Base-by-base conservation (phyloP, 2,888 invertebrate species). In the Athalia cordata region DNA sequence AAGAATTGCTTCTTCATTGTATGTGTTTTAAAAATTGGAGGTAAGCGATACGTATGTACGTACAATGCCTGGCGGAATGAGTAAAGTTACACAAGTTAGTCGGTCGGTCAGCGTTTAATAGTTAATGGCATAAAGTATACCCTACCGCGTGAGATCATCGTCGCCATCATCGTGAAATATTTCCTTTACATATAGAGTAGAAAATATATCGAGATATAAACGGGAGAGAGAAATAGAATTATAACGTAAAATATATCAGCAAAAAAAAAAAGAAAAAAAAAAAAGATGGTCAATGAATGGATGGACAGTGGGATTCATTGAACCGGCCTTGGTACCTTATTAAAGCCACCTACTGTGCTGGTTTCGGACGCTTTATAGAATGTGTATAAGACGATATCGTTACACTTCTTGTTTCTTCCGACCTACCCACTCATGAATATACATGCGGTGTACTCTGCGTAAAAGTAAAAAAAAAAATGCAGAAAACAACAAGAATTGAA, bases 281-380 rank as follows among this genome's bases (percentile, higher is more conserved):
- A 29, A 29, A 29, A 0, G 68, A 68, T 52, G 52, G 52, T 68
- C 68, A 29, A 29, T 11, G 52, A 52, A 52, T 52, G 52, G 83
- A 83, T 84, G 83, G 82, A 87, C 85, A 85, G 85, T 86, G 83
- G 84, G 84, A 84, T 83, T 87, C 86, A 88, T 88, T 88, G 87
- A 88, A 85, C 84, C 83, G 85, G 83, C 87, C 87, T 87, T 87
- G 86, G 84, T 82, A 76, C 84, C 81, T 85, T 85, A 86, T 87
- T 86, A 83, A 86, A 84, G 81, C 84, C 86, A 84, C 84, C 85
- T 84, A 87, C 84, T 77, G 68, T 70, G 75, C 75, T 50, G 50
- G 15, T 52, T 55, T 65, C 55, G 43, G 29, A 29, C 29, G 29
- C 29, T 29, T 29, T 29, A 29, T 29, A 29, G 29, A 29, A 29